These are phyloP conservation scores for Epinephelus lanceolatus DNA, from an alignment of 2,113 vertebrate species.

Conservation along the genomic window DNA sequence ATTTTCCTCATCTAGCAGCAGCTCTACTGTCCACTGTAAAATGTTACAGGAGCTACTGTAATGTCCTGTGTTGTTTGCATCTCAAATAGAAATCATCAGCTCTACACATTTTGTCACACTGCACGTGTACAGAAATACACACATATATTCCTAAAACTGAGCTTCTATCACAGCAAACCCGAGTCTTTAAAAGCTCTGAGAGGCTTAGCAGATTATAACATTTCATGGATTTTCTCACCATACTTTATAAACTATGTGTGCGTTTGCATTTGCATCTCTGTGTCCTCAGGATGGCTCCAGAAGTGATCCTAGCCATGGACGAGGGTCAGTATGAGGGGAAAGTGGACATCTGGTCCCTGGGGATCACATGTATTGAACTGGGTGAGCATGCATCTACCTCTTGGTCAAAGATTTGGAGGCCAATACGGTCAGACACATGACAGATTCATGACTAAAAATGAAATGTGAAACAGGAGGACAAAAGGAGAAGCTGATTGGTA, in stretches of 20 bases:
- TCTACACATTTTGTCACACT: slow-evolving; percentile 9
- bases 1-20: too few species aligned
- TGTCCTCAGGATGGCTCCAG: slow-evolving; percentile 95
- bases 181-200: slow-evolving; percentile 68
- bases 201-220: slow-evolving; percentile 75
- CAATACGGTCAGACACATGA: not conserved
- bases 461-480: not conserved
- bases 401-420: not conserved
- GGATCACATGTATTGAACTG: slow-evolving; percentile 98
- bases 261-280: slow-evolving; percentile 27
- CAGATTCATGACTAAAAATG: not conserved
- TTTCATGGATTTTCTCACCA: slow-evolving; percentile 58
- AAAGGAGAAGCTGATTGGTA: not conserved
- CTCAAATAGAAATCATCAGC: not conserved
- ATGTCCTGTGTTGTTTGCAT: not conserved
- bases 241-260: slow-evolving; percentile 52
- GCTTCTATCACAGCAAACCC: slow-evolving; percentile 68
- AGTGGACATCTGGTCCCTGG: slow-evolving; percentile 98
- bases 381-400: slow-evolving; percentile 85
- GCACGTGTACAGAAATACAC: slow-evolving; percentile 35
- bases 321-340: slow-evolving; percentile 99
- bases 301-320: slow-evolving; percentile 99
- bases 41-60: not conserved
- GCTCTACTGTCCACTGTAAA: not conserved
- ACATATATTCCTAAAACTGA: slow-evolving; percentile 55